Conservation (phyloP, 35 echinoderm and acorn worm species). For the Ophioderma brevispina region DNA sequence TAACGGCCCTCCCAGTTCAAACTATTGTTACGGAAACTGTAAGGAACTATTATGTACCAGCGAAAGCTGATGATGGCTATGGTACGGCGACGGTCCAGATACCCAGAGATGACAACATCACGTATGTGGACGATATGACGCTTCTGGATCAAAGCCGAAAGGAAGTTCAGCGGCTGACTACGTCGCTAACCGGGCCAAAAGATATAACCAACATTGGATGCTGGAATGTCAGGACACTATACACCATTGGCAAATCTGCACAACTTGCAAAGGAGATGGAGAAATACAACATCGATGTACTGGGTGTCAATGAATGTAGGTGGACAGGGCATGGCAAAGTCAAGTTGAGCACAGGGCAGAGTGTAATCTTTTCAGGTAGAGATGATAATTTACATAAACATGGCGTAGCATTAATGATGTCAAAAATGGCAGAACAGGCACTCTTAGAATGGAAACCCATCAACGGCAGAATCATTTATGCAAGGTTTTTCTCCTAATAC, state of each 20-base stretch:
- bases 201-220: constrained; percentile 3
- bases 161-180: no score
- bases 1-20: no score
- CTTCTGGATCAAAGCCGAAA: no score
- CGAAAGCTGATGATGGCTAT: no score
- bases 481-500: background rate
- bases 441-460: constrained; percentile 32
- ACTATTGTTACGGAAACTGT: no score
- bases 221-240: constrained; percentile 39
- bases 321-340: constrained; percentile 38
- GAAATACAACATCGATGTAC: constrained; percentile 6
- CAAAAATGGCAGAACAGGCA: background rate
- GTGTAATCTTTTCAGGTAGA: constrained; percentile 28
- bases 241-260: constrained; percentile 2
- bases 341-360: no score
- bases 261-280: constrained; percentile 30
- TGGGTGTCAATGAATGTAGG: constrained; percentile 42
- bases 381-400: constrained; percentile 25
- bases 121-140: no score
- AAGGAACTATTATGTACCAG: background rate
- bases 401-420: constrained; percentile 29
- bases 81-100: no score
- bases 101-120: no score
- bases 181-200: no score
- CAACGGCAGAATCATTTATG: constrained; percentile 15